These are phyloP conservation scores for Rhinopithecus roxellana DNA, from an alignment of 2,113 vertebrate genomes.

Conservation along the genomic window DNA sequence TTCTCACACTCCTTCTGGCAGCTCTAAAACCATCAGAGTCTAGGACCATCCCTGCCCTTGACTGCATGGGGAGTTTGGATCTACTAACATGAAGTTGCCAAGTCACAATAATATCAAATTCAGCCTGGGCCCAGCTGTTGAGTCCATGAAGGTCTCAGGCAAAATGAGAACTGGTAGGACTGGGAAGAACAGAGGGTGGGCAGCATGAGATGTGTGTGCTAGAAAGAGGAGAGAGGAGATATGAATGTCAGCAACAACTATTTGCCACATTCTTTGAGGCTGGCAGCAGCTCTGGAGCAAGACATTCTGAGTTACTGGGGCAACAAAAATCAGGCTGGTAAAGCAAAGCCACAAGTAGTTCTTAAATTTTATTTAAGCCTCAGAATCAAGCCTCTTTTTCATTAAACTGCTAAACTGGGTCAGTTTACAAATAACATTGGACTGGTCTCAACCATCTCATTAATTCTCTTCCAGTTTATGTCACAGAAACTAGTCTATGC, in stretches of 20 bases:
- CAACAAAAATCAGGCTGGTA: not conserved
- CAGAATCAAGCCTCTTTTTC: not conserved
- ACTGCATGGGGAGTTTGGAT: not conserved
- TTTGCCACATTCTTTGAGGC: not conserved
- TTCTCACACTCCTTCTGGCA: not conserved
- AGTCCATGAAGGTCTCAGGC: not conserved
- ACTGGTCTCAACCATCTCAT: not conserved
- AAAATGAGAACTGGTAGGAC: not conserved
- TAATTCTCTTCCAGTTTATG: not conserved
- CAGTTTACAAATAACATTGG: not conserved
- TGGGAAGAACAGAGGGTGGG: not conserved
- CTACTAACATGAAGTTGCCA: not conserved
- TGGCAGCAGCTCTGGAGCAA: not conserved
- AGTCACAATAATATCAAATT: not conserved
- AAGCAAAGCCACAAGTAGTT: not conserved
- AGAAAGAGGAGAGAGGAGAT: not conserved
- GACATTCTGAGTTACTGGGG: not conserved
- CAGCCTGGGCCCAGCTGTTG: not conserved
- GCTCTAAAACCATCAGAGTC: not conserved
- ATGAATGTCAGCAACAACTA: not conserved
- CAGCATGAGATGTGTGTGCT: not conserved
- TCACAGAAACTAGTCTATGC: not conserved
- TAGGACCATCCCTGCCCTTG: not conserved
- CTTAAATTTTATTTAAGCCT: not conserved
- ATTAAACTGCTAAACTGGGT: not conserved